Evolutionary conservation across 2,113 vertebrate genomes (phyloP).

Genomic region (Anthoscopus minutus): DNA sequence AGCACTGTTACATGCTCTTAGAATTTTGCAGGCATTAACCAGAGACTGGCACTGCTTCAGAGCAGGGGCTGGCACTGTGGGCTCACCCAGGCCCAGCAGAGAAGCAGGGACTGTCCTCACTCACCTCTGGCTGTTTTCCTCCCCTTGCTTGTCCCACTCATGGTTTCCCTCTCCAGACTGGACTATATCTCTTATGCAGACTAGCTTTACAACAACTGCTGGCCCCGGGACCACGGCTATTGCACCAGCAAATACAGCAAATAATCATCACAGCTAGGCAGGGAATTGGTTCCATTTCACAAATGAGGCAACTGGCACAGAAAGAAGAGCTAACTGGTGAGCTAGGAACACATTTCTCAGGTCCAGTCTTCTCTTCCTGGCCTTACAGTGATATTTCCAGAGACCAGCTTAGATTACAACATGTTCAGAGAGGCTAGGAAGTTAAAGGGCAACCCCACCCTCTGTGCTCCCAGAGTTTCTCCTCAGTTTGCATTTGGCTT

Average conservation of each 20-base stretch:
- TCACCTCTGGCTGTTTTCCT: not conserved
- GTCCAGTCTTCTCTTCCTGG: not conserved
- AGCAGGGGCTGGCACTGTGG: not conserved
- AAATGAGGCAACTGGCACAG: not conserved
- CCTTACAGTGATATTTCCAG: not conserved
- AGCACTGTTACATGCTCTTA: not conserved
- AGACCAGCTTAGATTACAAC: not conserved
- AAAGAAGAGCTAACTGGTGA: not conserved
- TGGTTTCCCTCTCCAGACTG: not conserved
- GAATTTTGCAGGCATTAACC: not conserved
- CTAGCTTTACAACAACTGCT: not conserved
- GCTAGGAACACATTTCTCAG: not conserved
- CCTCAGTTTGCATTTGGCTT: not conserved
- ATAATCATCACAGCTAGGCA: not conserved
- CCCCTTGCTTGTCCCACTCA: not conserved
- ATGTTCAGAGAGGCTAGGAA: not conserved
- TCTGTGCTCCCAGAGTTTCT: not conserved
- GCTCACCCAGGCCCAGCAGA: not conserved
- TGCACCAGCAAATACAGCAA: not conserved
- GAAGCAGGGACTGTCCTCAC: not conserved
- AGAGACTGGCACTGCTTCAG: not conserved
- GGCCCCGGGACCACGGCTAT: rapidly evolving
- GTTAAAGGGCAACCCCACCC: not conserved
- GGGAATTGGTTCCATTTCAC: not conserved
- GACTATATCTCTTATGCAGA: not conserved